Conservation (phyloP, 1,140 invertebrate species). For the Battus philenor region DNA sequence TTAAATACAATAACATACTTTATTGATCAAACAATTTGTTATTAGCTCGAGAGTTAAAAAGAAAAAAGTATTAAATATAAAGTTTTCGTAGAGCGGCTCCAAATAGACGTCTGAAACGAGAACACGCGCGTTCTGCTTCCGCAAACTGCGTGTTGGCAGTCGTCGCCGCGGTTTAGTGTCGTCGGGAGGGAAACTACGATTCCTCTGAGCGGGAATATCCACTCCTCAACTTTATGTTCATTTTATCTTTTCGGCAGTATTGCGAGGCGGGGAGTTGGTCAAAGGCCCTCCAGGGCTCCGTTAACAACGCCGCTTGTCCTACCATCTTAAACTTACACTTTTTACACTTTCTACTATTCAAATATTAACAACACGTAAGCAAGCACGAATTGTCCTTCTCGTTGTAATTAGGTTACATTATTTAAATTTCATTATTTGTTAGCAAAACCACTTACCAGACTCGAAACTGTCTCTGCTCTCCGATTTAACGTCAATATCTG, state of each 20-base stretch:
- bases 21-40: too few species aligned
- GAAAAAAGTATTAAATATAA: conserved; percentile 4
- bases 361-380: conserved; percentile 51
- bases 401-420: not conserved
- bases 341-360: conserved; percentile 57
- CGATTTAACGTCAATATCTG: conserved; percentile 68
- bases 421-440: not conserved
- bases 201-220: conserved; percentile 66
- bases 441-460: conserved; percentile 53
- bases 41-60: not conserved
- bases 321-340: conserved; percentile 44
- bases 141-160: conserved; percentile 45
- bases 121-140: conserved; percentile 19
- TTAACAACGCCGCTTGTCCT: conserved; percentile 54
- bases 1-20: too few species aligned
- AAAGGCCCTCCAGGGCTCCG: conserved; percentile 67
- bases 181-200: conserved; percentile 66
- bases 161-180: conserved; percentile 56
- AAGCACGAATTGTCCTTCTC: not conserved
- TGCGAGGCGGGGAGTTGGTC: conserved; percentile 58
- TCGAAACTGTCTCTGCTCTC: conserved; percentile 72
- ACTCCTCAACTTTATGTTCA: conserved; percentile 71
- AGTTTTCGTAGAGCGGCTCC: not conserved
- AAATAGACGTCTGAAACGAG: not conserved
- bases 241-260: conserved; percentile 73